Base-by-base conservation (phyloP, 2,113 vertebrate species). In the Callipepla squamata region DNA sequence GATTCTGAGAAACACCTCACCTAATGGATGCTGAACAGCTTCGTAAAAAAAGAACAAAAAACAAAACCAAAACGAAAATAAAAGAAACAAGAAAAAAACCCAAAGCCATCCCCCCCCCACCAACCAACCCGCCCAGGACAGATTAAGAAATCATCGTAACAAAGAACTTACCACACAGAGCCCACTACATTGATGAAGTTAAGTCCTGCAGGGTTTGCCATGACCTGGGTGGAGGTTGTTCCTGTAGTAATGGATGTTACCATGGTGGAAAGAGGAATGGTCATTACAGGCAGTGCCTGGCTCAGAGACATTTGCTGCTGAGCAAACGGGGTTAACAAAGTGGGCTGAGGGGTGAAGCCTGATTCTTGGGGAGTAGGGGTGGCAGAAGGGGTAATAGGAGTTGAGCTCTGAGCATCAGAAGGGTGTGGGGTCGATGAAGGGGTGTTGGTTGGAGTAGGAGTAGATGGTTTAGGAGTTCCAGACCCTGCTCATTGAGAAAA, bases 131-230 rank as follows among this genome's bases (percentile, higher is more conserved):
- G 26, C 30, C 48, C 57, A 44, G 11, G 25, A 47, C 11, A 83
- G 85, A 89, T 63, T 72, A 79, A 59, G 61, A 85, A 90, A 65
- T 23, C n/a, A 70, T 66, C 6, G 1, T 68, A 96, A 93, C 12
- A 40, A 25, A 85, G 69, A 77, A 97, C 98, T 98, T 98, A 99
- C 99, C 99, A 99, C 90, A 99, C 98, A 44, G 99, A 98, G 98
- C 99, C 98, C 97, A 99, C 98, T 95, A 99, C 99, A 92, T 99
- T 99, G 98, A 99, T 98, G 98, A 99, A 99, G 97, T 99, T 99
- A 96, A 99, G 98, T 93, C 99, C 99, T 70, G 99, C 95, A 58
- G 98, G 96, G 97, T 98, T 99, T 95, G 98, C 97, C 99, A 99
- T 98, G 97, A 99, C 98, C 97, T 99, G 99, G 85, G 98, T 98